phyloP scores from a whole-genome alignment of 2,797 vertebrate genomes.

The Melanotaenia trifasciata region DNA sequence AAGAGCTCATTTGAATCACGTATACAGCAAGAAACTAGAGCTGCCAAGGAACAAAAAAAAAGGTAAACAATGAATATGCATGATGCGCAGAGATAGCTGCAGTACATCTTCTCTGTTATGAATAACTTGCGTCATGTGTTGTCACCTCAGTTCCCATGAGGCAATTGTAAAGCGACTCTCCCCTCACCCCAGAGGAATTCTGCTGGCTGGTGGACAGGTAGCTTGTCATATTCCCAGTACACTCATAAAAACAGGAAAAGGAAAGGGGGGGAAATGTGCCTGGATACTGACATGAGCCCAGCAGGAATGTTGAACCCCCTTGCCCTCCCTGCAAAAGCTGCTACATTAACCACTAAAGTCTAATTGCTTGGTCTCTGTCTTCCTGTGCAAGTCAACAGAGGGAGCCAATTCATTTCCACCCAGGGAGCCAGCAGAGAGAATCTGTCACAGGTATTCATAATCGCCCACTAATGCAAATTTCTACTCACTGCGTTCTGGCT shows the following conservation, averaged over 20 bases:
- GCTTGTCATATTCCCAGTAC: constrained; percentile 79
- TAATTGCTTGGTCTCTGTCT: constrained; percentile 87
- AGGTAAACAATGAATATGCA: constrained; percentile 84
- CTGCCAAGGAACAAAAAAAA: constrained; percentile 54
- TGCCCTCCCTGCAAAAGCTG: constrained; percentile 84
- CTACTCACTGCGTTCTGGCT: constrained; percentile 77
- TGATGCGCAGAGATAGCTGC: constrained; percentile 66
- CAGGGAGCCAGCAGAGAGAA: constrained; percentile 81
- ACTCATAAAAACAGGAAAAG: constrained; percentile 61
- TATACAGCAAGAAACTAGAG: constrained; percentile 51
- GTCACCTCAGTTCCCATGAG: constrained; percentile 80
- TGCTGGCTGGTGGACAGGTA: constrained; percentile 81
- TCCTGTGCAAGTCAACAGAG: constrained; percentile 82
- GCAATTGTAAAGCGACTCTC: constrained; percentile 67
- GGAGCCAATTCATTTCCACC: constrained; percentile 86
- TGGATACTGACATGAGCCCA: constrained; percentile 83
- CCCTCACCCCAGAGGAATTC: constrained; percentile 79
- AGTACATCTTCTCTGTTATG: constrained; percentile 74
- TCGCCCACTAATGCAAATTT: constrained; percentile 87
- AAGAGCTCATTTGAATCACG: constrained; percentile 60
- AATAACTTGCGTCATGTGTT: constrained; percentile 82
- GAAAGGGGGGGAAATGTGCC: constrained; percentile 61
- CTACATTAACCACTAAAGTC: constrained; percentile 87
- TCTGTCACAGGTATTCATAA: constrained; percentile 89
- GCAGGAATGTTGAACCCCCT: constrained; percentile 84